Evolutionary conservation across 1,140 invertebrate genomes (phyloP).

Genomic region (Parasteatoda tepidariorum): DNA sequence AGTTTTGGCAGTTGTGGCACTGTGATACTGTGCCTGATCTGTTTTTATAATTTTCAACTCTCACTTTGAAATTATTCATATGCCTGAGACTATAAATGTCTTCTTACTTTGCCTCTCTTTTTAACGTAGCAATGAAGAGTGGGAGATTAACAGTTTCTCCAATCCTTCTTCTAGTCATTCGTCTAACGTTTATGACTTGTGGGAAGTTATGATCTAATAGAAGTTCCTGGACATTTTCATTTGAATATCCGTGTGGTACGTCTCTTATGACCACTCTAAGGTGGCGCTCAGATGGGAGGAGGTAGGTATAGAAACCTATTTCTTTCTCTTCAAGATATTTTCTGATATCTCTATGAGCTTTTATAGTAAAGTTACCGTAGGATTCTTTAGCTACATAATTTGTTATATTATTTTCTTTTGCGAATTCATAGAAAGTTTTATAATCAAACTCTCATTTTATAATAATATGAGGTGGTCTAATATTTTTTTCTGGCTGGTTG

Average conservation of each 20-base stretch:
- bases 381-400: too few species aligned
- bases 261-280: neutral
- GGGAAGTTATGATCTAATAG: neutral
- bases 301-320: neutral
- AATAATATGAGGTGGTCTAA: too few species aligned
- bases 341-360: neutral
- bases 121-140: neutral
- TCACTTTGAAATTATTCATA: neutral
- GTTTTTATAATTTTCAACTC: neutral
- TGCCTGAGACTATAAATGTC: neutral
- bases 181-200: neutral
- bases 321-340: neutral
- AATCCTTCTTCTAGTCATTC: neutral
- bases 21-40: neutral
- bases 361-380: too few species aligned
- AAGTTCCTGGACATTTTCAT: neutral
- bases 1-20: neutral
- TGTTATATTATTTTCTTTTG: too few species aligned
- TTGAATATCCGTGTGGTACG: neutral
- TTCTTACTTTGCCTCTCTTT: neutral
- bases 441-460: too few species aligned
- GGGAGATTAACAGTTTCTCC: neutral
- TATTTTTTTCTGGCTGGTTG: too few species aligned
- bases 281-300: neutral
- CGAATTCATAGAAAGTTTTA: too few species aligned